These are phyloP conservation scores for Drosophila paracracens DNA, from an alignment of 2,888 invertebrate species.

Conservation along the genomic window DNA sequence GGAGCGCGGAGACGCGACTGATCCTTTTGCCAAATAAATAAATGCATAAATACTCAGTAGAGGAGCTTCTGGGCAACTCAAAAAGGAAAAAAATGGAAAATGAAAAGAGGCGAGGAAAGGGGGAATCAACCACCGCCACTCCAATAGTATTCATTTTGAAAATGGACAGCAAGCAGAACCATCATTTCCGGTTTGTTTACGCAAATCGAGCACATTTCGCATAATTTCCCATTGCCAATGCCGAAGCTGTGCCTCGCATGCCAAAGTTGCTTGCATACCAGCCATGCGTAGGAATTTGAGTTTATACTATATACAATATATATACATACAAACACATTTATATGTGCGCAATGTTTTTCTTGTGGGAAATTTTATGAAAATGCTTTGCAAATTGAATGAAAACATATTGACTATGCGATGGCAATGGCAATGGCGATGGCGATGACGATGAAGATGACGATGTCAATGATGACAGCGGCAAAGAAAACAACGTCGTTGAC, in stretches of 20 bases:
- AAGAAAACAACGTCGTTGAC: slow-evolving; percentile 76
- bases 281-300: slow-evolving; percentile 36
- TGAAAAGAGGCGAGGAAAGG: background rate
- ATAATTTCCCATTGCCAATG: slow-evolving; percentile 81
- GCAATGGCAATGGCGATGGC: slow-evolving; percentile 43
- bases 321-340: slow-evolving; percentile 43
- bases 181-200: slow-evolving; percentile 83
- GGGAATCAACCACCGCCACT: slow-evolving; percentile 5
- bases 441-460: slow-evolving; percentile 60
- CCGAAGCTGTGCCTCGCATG: slow-evolving; percentile 69
- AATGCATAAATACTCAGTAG: slow-evolving; percentile 75
- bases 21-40: slow-evolving; percentile 79
- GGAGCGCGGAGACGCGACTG: slow-evolving; percentile 63
- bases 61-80: background rate
- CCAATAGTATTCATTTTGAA: slow-evolving; percentile 56
- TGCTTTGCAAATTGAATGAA: slow-evolving; percentile 82
- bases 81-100: background rate
- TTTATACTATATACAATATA: slow-evolving; percentile 12
- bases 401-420: slow-evolving; percentile 82
- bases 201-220: slow-evolving; percentile 82
- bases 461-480: slow-evolving; percentile 65
- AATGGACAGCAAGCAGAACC: slow-evolving; percentile 72
- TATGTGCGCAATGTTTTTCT: slow-evolving; percentile 78
- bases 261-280: slow-evolving; percentile 59
- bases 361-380: slow-evolving; percentile 81